phyloP scores from a whole-genome alignment of 2,888 invertebrate species.

The Pollenia labialis region DNA sequence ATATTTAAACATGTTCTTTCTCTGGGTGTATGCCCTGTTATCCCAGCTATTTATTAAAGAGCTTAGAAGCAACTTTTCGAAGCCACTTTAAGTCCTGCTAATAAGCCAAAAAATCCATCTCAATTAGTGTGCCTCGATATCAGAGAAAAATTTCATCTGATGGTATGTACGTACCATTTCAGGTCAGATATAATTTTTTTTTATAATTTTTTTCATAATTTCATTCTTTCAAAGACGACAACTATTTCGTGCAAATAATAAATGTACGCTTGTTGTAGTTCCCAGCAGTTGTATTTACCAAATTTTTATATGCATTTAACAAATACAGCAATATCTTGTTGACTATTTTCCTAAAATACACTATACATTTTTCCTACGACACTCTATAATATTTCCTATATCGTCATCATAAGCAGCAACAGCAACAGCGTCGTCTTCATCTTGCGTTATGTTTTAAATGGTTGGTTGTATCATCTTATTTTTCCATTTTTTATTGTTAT shows the following conservation, averaged over 20 bases:
- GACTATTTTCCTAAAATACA: conserved; percentile 41
- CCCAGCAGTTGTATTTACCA: conserved; percentile 15
- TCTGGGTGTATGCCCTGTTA: too few relatives aligned
- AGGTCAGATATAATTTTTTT: too few relatives aligned
- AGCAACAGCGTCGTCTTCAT: background rate
- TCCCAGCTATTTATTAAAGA: too few relatives aligned
- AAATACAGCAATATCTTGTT: conserved; percentile 46
- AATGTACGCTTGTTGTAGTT: background rate
- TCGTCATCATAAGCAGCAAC: conserved; percentile 3
- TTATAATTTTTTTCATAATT: too few relatives aligned
- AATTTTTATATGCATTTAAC: background rate
- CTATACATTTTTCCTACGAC: conserved; percentile 3
- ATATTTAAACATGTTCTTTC: too few relatives aligned
- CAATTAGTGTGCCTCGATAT: too few relatives aligned
- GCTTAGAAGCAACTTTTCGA: too few relatives aligned
- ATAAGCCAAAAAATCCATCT: too few relatives aligned
- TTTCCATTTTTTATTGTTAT: conserved; percentile 28
- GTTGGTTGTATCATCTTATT: conserved; percentile 11
- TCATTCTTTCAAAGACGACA: too few relatives aligned
- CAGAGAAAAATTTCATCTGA: too few relatives aligned
- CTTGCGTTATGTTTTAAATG: background rate
- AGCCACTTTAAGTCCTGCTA: too few relatives aligned
- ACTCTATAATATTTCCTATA: conserved; percentile 12
- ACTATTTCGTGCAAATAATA: background rate
- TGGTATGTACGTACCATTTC: too few relatives aligned